A percentile compares a stretch with the other conserved stretches of the same genome.
phyloP scores from a whole-genome alignment of 2,888 invertebrate species.

The Uropetala carovei region DNA sequence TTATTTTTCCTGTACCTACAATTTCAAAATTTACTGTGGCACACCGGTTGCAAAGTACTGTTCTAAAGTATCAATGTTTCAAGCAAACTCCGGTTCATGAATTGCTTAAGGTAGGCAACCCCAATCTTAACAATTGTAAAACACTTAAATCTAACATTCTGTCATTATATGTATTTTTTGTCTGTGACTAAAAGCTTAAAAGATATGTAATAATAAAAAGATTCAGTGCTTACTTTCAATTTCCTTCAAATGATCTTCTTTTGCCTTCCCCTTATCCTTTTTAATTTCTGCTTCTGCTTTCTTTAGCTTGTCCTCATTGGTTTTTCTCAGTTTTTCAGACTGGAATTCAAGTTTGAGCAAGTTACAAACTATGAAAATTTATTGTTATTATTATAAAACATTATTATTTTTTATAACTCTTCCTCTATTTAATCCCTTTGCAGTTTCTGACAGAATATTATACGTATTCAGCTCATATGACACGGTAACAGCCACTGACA shows the following conservation, averaged over 20 bases:
- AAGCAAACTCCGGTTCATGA: too few relatives aligned
- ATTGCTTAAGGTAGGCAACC: too few relatives aligned
- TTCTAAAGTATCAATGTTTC: too few relatives aligned
- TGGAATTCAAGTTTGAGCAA: conserved; percentile 41
- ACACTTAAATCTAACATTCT: too few relatives aligned
- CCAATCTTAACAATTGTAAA: too few relatives aligned
- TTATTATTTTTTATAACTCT: neutral
- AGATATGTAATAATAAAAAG: conserved; percentile 71
- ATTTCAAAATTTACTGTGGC: too few relatives aligned
- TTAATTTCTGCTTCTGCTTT: conserved; percentile 78
- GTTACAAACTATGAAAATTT: conserved; percentile 22
- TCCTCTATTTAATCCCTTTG: too few relatives aligned
- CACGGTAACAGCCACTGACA: neutral
- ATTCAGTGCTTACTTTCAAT: conserved; percentile 81
- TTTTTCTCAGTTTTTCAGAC: conserved; percentile 76
- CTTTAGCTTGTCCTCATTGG: conserved; percentile 81
- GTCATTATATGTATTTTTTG: too few relatives aligned
- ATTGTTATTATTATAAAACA: neutral
- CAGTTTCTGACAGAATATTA: neutral
- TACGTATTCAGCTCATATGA: neutral
- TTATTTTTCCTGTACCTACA: too few relatives aligned
- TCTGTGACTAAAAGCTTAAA: neutral
- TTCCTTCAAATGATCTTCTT: conserved; percentile 83
- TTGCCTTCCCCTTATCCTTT: conserved; percentile 72
- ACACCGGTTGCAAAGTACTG: too few relatives aligned